Evolutionary conservation across 2,797 vertebrate species (phyloP), one percentile per base, ranked within the genome.

Genomic region (Anisognathus igniventris): DNA sequence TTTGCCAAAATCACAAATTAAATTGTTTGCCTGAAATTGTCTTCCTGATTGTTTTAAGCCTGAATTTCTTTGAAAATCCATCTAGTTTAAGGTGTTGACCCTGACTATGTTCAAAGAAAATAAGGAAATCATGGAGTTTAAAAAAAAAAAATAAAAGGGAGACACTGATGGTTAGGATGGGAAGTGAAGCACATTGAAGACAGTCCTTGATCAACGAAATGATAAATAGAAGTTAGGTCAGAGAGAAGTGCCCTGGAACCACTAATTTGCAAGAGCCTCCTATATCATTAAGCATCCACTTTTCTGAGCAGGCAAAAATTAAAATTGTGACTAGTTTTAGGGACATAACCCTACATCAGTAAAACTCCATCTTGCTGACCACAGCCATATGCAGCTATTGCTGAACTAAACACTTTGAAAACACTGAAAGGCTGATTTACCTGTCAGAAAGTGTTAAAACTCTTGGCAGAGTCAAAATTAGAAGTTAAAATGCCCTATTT

Each of bases 351-450:
- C 62, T 56, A 54, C 62, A 60, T 56, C 42, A 74, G 51, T 87
- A 80, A 90, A 90, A 71, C 13, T 82, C 19, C 27, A 7, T 80
- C 86, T 79, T 82, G 77, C 65, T 76, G 75, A 88, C 82, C 79
- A 66, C 54, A 92, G 86, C 50, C 70, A 74, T 91, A 86, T 79
- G 60, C 79, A 92, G 42, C 78, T 94, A 66, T 60, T 92, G 85
- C 67, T 92, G 93, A 97, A 95, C 86, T 95, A 95, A 91, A 96
- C 58, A 31, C 70, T 96, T 89, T 82, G 80, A 94, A 96, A 95
- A 53, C 12, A 86, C 23, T 86, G 76, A 37, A 95, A 95, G 74
- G 33, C 31, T 91, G 70, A 72, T 88, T 86, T 96, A 81, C 80
- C 80, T 95, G 62, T 87, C 90, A 86, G 77, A 94, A 92, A 95